phyloP scores from a whole-genome alignment of 2,888 invertebrate genomes.

The Cheilosia pagana region DNA sequence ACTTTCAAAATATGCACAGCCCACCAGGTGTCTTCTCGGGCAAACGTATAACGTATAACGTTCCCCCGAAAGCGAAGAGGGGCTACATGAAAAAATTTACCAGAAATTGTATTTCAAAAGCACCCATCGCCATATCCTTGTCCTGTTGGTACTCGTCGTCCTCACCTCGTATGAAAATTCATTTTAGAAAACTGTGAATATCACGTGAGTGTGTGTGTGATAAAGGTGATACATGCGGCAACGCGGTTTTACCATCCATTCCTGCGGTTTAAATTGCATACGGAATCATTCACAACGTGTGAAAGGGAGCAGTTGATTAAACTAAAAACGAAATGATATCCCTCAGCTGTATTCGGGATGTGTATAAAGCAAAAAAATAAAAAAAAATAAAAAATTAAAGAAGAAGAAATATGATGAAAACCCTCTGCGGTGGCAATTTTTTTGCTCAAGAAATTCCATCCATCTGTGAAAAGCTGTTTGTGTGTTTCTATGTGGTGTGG shows the following conservation, averaged over 20 bases:
- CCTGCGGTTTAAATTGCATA: conserved; percentile 57
- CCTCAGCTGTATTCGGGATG: conserved; percentile 34
- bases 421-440: conserved; percentile 31
- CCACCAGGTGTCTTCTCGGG: conserved; percentile 6
- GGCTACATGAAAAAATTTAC: not conserved
- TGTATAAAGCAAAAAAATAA: conserved; percentile 24
- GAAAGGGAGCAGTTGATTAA: conserved; percentile 61
- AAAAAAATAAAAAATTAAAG: not conserved
- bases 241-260: not conserved
- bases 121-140: conserved; percentile 22
- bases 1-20: conserved; percentile 19
- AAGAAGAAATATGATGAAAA: conserved; percentile 44
- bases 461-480: conserved; percentile 9
- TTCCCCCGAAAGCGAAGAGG: not conserved
- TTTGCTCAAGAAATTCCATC: conserved; percentile 28
- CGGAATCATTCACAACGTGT: conserved; percentile 46
- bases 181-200: conserved; percentile 42
- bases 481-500: not conserved
- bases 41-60: not conserved
- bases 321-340: conserved; percentile 50
- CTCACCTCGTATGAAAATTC: conserved; percentile 15
- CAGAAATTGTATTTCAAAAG: conserved; percentile 22
- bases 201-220: not conserved
- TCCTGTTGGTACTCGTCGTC: not conserved
- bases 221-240: conserved; percentile 42